Percentiles rank a stretch among this genome's conserved stretches.
phyloP scores from a whole-genome alignment of 2,888 invertebrate species.

The Eumerus sabulonum region DNA sequence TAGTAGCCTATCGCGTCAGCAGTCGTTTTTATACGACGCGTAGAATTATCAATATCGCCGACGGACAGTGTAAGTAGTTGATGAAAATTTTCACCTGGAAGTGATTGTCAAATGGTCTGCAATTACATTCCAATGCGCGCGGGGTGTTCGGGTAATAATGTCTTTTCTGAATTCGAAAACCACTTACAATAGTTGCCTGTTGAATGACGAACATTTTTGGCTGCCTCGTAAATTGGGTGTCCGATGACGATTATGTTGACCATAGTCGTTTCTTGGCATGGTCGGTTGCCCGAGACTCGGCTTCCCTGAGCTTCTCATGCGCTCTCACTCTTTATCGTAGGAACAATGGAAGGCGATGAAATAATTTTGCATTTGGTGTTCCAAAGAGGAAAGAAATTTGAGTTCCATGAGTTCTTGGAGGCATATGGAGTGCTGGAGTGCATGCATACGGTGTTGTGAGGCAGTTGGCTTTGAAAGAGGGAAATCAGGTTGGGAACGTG shows the following conservation, averaged over 20 bases:
- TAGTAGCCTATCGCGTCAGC: slow-evolving; percentile 74
- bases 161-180: slow-evolving; percentile 51
- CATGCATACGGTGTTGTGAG: slow-evolving; percentile 32
- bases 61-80: slow-evolving; percentile 69
- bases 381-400: slow-evolving; percentile 50
- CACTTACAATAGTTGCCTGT: slow-evolving; percentile 29
- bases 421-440: slow-evolving; percentile 22
- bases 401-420: slow-evolving; percentile 37
- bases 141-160: slow-evolving; percentile 24
- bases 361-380: slow-evolving; percentile 44
- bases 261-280: slow-evolving; percentile 30
- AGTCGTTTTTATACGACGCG: slow-evolving; percentile 78
- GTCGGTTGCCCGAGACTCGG: no score
- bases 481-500: slow-evolving; percentile 74
- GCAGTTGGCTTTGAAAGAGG: slow-evolving; percentile 70
- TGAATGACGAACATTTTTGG: slow-evolving; percentile 62
- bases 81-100: slow-evolving; percentile 66
- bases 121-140: slow-evolving; percentile 60
- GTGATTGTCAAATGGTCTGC: slow-evolving; percentile 57
- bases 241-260: slow-evolving; percentile 35
- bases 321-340: slow-evolving; percentile 48
- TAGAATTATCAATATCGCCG: slow-evolving; percentile 74
- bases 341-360: slow-evolving; percentile 43
- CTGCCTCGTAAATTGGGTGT: slow-evolving; percentile 60
- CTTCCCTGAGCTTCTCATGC: slow-evolving; percentile 34